Conservation (phyloP, 2,797 vertebrate genomes). For the Manis crassicaudata region DNA sequence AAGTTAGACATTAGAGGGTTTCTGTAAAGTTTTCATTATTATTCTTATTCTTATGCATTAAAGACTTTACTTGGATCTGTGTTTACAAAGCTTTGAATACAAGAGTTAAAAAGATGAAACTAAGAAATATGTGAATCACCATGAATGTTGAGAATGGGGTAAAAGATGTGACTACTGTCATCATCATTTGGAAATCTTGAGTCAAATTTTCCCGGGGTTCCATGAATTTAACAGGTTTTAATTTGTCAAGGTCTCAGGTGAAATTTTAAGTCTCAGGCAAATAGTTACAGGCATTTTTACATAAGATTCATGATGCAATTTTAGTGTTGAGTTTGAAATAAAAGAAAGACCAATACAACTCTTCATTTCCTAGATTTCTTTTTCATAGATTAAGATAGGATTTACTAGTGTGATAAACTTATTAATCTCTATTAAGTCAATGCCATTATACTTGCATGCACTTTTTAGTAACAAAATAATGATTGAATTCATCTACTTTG, state of each 20-base stretch:
- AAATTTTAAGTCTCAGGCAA: not conserved
- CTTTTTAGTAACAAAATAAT: not conserved
- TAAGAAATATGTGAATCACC: not conserved
- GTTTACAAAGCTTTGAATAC: not conserved
- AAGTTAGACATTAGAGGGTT: not conserved
- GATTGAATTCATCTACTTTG: not conserved
- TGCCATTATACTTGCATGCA: not conserved
- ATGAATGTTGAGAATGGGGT: not conserved
- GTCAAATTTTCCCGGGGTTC: not conserved
- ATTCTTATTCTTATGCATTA: not conserved
- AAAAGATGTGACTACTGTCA: not conserved
- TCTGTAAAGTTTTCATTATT: not conserved
- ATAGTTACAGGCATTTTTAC: not conserved
- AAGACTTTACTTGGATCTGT: not conserved
- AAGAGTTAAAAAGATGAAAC: not conserved
- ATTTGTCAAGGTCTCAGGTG: not conserved
- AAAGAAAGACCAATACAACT: not conserved
- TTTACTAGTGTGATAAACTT: constrained; percentile 2
- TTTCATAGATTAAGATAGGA: not conserved
- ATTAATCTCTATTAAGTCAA: not conserved
- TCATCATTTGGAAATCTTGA: not conserved
- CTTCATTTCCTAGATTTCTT: not conserved
- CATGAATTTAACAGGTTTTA: not conserved
- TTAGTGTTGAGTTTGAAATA: not conserved
- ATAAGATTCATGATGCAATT: not conserved